Evolutionary conservation across 2,888 invertebrate species (phyloP).

Genomic region (Caenorhabditis angaria): DNA sequence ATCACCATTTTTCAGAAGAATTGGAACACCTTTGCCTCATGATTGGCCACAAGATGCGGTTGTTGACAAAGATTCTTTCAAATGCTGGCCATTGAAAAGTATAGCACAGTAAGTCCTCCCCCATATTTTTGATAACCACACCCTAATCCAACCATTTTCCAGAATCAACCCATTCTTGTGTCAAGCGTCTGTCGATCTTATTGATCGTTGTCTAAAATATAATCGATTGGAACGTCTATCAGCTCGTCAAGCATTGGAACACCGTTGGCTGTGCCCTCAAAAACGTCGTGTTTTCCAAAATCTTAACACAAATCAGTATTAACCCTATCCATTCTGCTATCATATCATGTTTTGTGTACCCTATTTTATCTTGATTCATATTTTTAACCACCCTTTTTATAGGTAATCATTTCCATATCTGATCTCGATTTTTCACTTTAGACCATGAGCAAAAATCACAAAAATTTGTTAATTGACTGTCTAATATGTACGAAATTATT

Average conservation of each 20-base stretch:
- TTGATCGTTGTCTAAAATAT: conserved; percentile 46
- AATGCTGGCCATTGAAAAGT: conserved; percentile 6
- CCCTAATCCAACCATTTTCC: not conserved
- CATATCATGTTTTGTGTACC: not conserved
- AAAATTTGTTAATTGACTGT: too few relatives aligned
- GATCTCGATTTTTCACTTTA: too few relatives aligned
- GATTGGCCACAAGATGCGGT: conserved; percentile 19
- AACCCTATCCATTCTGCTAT: not conserved
- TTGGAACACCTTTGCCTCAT: conserved; percentile 14
- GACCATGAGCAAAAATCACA: too few relatives aligned
- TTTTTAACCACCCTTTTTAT: not conserved
- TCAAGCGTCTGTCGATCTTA: conserved; percentile 14
- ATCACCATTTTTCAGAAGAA: conserved; percentile 29
- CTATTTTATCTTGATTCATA: not conserved
- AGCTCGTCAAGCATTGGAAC: conserved; percentile 50
- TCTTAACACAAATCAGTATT: not conserved
- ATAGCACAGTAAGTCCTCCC: conserved; percentile 12
- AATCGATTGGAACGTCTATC: conserved; percentile 47
- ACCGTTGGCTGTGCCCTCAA: conserved; percentile 27
- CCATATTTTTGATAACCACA: too few relatives aligned
- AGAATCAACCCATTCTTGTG: conserved; percentile 26
- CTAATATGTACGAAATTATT: too few relatives aligned
- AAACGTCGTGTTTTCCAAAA: conserved; percentile 2
- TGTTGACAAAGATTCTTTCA: not conserved
- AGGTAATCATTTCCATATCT: not conserved